Evolutionary conservation across 2,113 vertebrate species (phyloP).

Genomic region (Clarias gariepinus): DNA sequence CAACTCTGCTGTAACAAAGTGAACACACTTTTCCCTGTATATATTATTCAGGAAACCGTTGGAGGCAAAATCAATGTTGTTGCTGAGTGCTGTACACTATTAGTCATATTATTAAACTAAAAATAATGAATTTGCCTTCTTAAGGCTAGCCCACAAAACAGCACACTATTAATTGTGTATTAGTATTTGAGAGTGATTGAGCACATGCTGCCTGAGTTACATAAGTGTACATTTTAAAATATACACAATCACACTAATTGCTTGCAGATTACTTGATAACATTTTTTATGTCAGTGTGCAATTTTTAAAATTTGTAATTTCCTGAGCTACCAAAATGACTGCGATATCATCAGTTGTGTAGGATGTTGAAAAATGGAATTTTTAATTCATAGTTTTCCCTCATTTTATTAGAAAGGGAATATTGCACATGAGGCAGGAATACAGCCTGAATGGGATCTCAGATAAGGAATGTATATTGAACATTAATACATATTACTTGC

Average conservation of each 20-base stretch:
- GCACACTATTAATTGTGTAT: neutral
- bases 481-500: neutral
- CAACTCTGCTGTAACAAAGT: constrained; percentile 35
- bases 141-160: neutral
- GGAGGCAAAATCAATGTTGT: constrained; percentile 1
- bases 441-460: neutral
- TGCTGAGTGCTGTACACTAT: neutral
- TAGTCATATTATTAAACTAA: neutral
- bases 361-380: too few species aligned
- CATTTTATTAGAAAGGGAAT: neutral
- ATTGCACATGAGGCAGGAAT: neutral
- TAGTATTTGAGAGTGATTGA: neutral
- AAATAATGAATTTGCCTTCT: neutral
- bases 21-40: constrained; percentile 35
- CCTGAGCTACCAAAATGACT: constrained; percentile 1
- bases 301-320: neutral
- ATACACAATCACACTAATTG: neutral
- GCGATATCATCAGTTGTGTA: neutral
- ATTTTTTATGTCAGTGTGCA: neutral
- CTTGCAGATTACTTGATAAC: neutral
- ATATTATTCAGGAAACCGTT: constrained; percentile 3
- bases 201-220: neutral
- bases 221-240: neutral
- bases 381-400: neutral
- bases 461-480: neutral